Base-by-base conservation (phyloP, 2,888 invertebrate genomes). In the Notodonta dromedarius region DNA sequence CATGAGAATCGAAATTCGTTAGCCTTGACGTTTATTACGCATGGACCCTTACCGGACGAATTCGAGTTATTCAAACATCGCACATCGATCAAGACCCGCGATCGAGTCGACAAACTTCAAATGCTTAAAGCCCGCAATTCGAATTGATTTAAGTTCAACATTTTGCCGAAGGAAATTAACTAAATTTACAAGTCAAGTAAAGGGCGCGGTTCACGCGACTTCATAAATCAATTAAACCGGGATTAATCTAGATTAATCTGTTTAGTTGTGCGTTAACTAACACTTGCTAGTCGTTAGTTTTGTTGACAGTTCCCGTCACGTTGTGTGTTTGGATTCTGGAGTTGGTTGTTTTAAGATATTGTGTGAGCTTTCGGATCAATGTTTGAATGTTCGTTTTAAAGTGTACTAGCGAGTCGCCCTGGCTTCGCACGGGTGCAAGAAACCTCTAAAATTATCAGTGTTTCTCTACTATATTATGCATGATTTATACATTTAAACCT, bases 201-300 rank as follows among this genome's bases (percentile, higher is more conserved):
- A 50, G 16, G 52, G 52, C 13, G 52, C 52, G 24, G 52, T 52
- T 52, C 52, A 52, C 52, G 52, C 52, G 52, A 32, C 52, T 52
- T 52, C 32, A 32, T 52, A 52, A 52, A 52, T 52, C 52, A 52
- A 52, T 52, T 52, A 32, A 52, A 52, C 32, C 32, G 52, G 50
- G 9, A 16, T 50, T 50, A 66, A 66, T 73, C 62, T 68, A 73
- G 61, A 65, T 73, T 73, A 68, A 73, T 70, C 63, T 70, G 61
- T 66, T 66, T 69, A 66, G 73, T 70, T 73, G 54, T 44, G 58
- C 61, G 16, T 57, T 60, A 56, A 67, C 56, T 62, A 65, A 72
- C 46, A 57, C 63, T 68, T 66, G 68, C 62, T 61, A 64, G 65
- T 66, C 64, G 56, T 70, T 66, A 66, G 63, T 70, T 68, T 57